Percentiles rank a stretch among this genome's conserved stretches.
These are phyloP conservation scores for Cryptotermes secundus DNA, from an alignment of 1,140 invertebrate species.

Conservation along the genomic window DNA sequence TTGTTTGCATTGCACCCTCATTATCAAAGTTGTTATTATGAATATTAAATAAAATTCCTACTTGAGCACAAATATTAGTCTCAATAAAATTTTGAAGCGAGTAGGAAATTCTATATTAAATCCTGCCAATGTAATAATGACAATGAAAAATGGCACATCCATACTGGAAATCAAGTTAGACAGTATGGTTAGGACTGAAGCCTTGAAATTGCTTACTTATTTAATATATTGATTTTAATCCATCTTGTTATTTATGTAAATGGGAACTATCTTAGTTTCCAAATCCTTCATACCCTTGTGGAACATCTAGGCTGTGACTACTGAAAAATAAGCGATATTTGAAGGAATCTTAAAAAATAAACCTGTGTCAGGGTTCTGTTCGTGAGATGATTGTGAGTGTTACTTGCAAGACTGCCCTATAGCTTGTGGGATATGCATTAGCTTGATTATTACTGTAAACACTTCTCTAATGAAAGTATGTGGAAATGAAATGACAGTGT, in stretches of 20 bases:
- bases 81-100: too few relatives aligned
- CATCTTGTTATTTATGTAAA: not conserved
- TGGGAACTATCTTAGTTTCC: not conserved
- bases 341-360: not conserved
- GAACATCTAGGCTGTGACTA: not conserved
- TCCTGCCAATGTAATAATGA: too few relatives aligned
- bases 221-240: too few relatives aligned
- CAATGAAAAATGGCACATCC: too few relatives aligned
- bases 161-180: too few relatives aligned
- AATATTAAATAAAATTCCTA: too few relatives aligned
- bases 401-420: not conserved
- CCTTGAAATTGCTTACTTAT: too few relatives aligned
- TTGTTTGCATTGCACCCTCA: too few relatives aligned
- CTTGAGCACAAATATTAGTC: too few relatives aligned
- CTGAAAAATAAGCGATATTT: not conserved
- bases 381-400: constrained; percentile 37
- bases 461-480: not conserved
- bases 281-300: not conserved
- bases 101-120: too few relatives aligned
- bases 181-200: too few relatives aligned
- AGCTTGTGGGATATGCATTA: not conserved
- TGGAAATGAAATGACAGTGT: not conserved
- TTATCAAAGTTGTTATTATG: too few relatives aligned
- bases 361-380: not conserved
- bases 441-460: not conserved